A percentile compares a stretch with the other conserved stretches of the same genome.
These are phyloP conservation scores for Halocynthia aurantium DNA, from an alignment of 23 tunicate genomes.

Conservation along the genomic window DNA sequence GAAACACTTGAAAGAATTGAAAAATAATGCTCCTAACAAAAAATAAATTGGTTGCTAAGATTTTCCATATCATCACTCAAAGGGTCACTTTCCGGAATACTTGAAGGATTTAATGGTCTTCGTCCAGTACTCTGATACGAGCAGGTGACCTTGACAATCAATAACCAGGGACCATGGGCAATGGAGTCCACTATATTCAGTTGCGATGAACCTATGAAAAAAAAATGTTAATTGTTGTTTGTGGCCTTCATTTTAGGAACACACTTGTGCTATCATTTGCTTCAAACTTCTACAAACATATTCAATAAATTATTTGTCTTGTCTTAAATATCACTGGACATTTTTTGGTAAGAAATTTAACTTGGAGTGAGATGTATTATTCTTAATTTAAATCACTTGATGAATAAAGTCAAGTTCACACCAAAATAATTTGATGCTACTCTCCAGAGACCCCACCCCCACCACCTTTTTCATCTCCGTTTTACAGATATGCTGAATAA, in stretches of 20 bases:
- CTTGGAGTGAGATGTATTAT: neutral
- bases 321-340: neutral
- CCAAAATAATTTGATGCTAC: too few species aligned
- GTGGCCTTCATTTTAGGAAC: neutral
- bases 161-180: constrained; percentile 51
- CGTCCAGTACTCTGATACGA: constrained; percentile 52
- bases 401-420: too few species aligned
- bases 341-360: neutral
- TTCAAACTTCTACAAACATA: too few species aligned
- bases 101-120: constrained; percentile 34
- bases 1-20: constrained; percentile 10
- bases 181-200: constrained; percentile 33
- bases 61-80: too few species aligned
- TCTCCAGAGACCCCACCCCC: too few species aligned
- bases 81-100: neutral
- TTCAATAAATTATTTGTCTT: too few species aligned
- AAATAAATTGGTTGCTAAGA: too few species aligned
- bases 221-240: neutral
- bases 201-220: constrained; percentile 32
- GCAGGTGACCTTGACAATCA: neutral
- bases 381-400: neutral
- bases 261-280: neutral
- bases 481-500: too few species aligned
- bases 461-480: too few species aligned
- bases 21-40: neutral